Evolutionary conservation across 2,113 vertebrate genomes (phyloP), one percentile per base, ranked within the genome.

Genomic region (Toxotes chatareus): DNA sequence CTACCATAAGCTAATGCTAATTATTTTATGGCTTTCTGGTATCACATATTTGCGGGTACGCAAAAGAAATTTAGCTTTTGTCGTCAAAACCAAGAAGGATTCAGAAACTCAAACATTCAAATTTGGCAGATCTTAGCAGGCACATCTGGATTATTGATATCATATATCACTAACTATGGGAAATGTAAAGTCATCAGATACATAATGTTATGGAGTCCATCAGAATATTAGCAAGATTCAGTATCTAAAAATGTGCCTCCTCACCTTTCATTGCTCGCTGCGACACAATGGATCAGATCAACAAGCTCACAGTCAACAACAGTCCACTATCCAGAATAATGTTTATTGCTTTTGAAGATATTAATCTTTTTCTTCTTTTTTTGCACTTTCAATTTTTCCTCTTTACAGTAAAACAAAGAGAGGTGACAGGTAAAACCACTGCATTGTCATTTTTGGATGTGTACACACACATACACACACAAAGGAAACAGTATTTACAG

Each of bases 261-360:
- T 21, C n/a, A 9, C 38, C 4, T 57, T 27, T 36, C 6, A 44
- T 51, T 46, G 31, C 17, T 73, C 51, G 2, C 12, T 16, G 16
- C 66, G 23, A 61, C 53, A 44, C 32, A 80, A 63, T 46, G 1
- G 78, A 73, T 36, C n/a, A n/a, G 13, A 61, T 49, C 23, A 85
- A 93, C 47, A 88, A 88, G 88, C 40, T 85, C 80, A 82, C 79
- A 79, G 89, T 75, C 74, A 86, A 84, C 65, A 79, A 85, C 73
- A 91, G 84, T 65, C 77, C 83, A 84, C 89, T 94, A 92, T 95
- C 86, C 92, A 94, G 94, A 95, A 95, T 94, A 95, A 90, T 94
- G 93, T 96, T 96, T 96, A 96, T 96, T 96, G 95, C 95, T 96
- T 94, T 94, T 93, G 89, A 94, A 94, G 94, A 94, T 95, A 94